A percentile compares a stretch with the other conserved stretches of the same genome.
phyloP scores from a whole-genome alignment of 1,140 invertebrate species.

The Ditylenchus dipsaci region DNA sequence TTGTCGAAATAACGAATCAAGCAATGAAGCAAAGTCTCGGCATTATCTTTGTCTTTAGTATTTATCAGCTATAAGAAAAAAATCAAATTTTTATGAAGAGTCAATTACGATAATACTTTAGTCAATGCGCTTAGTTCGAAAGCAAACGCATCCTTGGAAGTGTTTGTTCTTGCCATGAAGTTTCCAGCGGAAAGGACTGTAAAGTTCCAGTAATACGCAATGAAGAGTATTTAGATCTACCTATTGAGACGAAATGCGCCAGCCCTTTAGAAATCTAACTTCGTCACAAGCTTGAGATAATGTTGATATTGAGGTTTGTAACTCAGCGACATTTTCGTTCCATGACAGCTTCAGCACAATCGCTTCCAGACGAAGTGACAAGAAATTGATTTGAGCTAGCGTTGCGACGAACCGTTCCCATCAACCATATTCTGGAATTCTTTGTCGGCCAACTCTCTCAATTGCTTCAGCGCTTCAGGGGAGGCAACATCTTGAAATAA shows the following conservation, averaged over 20 bases:
- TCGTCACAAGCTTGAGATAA: constrained; percentile 37
- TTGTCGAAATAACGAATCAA: constrained; percentile 32
- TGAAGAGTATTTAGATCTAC: neutral
- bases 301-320: constrained; percentile 32
- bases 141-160: constrained; percentile 28
- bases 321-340: constrained; percentile 16
- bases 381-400: constrained; percentile 28
- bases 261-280: constrained; percentile 28
- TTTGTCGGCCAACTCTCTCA: constrained; percentile 7
- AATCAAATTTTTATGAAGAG: constrained; percentile 11
- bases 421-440: constrained; percentile 30
- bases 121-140: constrained; percentile 32
- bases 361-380: constrained; percentile 35
- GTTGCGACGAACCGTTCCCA: constrained; percentile 39
- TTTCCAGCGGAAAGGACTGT: constrained; percentile 40
- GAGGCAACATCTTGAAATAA: constrained; percentile 14
- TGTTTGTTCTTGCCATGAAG: constrained; percentile 38
- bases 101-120: constrained; percentile 34
- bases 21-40: constrained; percentile 33
- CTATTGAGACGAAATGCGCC: constrained; percentile 15
- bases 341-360: constrained; percentile 34
- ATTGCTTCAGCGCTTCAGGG: constrained; percentile 25
- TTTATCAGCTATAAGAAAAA: constrained; percentile 34
- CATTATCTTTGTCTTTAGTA: constrained; percentile 36
- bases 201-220: no score